Conservation (phyloP, 2,113 vertebrate species). For the Cyphomyrus discorhynchus region DNA sequence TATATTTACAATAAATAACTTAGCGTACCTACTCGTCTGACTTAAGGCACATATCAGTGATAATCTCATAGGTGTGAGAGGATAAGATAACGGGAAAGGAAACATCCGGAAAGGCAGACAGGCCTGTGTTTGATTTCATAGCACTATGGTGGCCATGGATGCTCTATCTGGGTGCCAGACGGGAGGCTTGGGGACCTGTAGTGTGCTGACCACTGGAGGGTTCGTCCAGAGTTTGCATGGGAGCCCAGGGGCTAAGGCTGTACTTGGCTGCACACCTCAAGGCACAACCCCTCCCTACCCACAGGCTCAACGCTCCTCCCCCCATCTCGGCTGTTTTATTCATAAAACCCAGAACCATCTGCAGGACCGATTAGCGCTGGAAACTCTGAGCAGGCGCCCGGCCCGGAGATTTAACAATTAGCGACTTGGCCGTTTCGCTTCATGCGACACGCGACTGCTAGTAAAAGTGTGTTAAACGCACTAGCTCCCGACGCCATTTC, state of each 20-base stretch:
- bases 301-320: neutral
- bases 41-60: neutral
- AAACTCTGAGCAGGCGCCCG: neutral
- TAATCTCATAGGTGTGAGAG: neutral
- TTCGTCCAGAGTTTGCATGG: neutral
- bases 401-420: conserved; percentile 14
- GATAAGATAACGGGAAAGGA: neutral
- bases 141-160: neutral
- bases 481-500: neutral
- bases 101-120: neutral
- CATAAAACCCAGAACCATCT: conserved; percentile 19
- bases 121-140: neutral
- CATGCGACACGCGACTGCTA: neutral
- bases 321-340: conserved; percentile 24
- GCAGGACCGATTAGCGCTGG: conserved; percentile 19
- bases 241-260: conserved; percentile 24
- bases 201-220: neutral
- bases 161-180: neutral
- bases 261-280: conserved; percentile 20
- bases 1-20: neutral
- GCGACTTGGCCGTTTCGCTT: neutral
- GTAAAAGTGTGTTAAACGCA: neutral
- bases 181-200: no score
- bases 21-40: neutral
- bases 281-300: neutral